phyloP scores from a whole-genome alignment of 1,140 invertebrate species.

The Drosophila sturtevanti region DNA sequence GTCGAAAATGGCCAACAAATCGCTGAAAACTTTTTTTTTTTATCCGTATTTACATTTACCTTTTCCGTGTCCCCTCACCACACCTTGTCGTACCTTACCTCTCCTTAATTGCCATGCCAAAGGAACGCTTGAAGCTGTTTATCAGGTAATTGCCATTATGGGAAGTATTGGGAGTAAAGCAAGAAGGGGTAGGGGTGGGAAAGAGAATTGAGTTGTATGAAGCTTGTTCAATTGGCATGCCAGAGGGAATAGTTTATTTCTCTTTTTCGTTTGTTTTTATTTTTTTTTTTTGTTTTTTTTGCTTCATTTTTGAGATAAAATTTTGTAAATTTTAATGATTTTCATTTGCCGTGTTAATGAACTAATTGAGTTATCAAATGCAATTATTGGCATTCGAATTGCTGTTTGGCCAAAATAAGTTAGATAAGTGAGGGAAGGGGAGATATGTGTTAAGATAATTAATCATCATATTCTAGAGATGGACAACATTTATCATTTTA shows the following conservation, averaged over 20 bases:
- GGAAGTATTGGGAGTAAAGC: not conserved
- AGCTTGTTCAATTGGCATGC: slow-evolving; percentile 3
- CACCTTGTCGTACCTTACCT: not conserved
- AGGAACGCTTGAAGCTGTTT: slow-evolving; percentile 53
- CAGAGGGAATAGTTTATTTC: not conserved
- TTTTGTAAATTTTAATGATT: slow-evolving; percentile 16
- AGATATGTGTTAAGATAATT: not conserved
- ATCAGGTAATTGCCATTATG: slow-evolving; percentile 56
- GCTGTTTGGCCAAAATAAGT: not conserved
- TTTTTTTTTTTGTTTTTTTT: not conserved
- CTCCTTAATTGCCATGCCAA: slow-evolving; percentile 14
- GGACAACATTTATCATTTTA: too few species aligned
- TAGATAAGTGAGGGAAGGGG: not conserved
- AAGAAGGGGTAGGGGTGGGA: not conserved
- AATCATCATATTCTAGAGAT: not conserved
- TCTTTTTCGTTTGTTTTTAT: not conserved
- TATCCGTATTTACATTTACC: not conserved
- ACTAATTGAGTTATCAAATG: slow-evolving; percentile 7
- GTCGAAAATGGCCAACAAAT: slow-evolving; percentile 50
- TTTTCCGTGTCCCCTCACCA: not conserved
- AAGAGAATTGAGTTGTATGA: not conserved
- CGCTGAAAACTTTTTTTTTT: slow-evolving; percentile 44
- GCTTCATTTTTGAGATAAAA: not conserved
- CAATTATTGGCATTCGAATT: slow-evolving; percentile 1
- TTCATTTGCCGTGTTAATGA: slow-evolving; percentile 10